Evolutionary conservation across 2,113 vertebrate species (phyloP).

Genomic region (Epinephelus moara): DNA sequence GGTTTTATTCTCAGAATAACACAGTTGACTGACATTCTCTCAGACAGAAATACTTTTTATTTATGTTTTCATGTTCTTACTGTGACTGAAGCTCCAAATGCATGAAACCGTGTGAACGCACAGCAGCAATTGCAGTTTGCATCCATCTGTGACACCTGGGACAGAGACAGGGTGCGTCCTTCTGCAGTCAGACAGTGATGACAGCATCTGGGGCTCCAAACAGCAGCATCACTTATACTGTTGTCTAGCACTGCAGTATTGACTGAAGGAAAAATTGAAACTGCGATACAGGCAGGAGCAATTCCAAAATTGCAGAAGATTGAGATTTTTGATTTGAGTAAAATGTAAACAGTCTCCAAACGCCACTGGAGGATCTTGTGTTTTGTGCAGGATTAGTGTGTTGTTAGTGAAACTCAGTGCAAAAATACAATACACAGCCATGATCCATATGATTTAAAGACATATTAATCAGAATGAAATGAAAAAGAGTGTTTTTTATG

Average conservation of each 20-base stretch:
- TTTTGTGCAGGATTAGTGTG: not conserved
- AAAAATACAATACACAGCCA: not conserved
- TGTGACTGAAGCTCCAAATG: conserved; percentile 13
- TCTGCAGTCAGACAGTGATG: conserved; percentile 64
- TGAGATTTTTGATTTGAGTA: conserved; percentile 16
- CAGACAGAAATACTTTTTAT: conserved; percentile 11
- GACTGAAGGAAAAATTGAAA: conserved; percentile 20
- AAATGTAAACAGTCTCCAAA: not conserved
- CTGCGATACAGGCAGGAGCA: conserved; percentile 1
- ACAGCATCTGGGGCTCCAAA: conserved; percentile 52
- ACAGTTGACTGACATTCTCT: conserved; percentile 2
- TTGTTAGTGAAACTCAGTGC: not conserved
- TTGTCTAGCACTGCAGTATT: conserved; percentile 44
- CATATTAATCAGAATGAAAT: not conserved
- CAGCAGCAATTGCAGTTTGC: conserved; percentile 18
- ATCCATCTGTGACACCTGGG: conserved; percentile 55
- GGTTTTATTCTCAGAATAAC: conserved; percentile 3
- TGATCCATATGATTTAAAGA: not conserved
- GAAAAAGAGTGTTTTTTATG: not conserved
- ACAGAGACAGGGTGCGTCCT: conserved; percentile 54
- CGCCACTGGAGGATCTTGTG: not conserved
- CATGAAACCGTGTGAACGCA: not conserved
- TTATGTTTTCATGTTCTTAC: not conserved
- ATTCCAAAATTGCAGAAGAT: conserved; percentile 27
- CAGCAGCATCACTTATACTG: conserved; percentile 50